These are phyloP conservation scores for Coregonus suidteri DNA, from an alignment of 2,797 vertebrate genomes.

Conservation along the genomic window DNA sequence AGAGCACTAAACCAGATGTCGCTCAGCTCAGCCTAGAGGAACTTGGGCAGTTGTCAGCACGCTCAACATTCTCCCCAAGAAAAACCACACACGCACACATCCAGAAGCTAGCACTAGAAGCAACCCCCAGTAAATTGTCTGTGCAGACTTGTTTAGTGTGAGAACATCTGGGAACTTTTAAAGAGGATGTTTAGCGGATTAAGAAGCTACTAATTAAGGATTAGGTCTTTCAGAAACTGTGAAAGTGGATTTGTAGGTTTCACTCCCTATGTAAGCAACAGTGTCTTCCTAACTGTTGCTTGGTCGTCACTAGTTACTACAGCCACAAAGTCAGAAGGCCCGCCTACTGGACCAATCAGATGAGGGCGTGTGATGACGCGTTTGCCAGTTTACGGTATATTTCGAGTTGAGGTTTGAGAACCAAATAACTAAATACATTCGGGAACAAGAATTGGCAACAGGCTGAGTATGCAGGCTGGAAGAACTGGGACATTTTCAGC, in stretches of 20 bases:
- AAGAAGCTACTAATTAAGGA: constrained; percentile 48
- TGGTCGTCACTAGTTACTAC: too few relatives aligned
- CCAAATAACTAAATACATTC: too few relatives aligned
- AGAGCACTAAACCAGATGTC: constrained; percentile 33
- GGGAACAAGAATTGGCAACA: too few relatives aligned
- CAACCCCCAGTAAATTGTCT: constrained; percentile 4
- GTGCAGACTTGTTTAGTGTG: constrained; percentile 22
- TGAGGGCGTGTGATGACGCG: too few relatives aligned
- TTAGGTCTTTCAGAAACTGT: constrained; percentile 36
- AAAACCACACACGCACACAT: constrained; percentile 36
- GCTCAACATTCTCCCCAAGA: not conserved
- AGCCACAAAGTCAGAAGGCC: too few relatives aligned
- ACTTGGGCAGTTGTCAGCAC: constrained; percentile 4
- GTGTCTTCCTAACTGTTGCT: not conserved
- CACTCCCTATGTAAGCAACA: not conserved
- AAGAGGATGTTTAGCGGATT: constrained; percentile 41
- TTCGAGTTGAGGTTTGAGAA: too few relatives aligned
- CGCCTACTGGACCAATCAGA: too few relatives aligned
- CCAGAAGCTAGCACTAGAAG: constrained; percentile 16
- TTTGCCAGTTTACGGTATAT: too few relatives aligned
- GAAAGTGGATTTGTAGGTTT: constrained; percentile 23
- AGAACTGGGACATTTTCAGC: too few relatives aligned
- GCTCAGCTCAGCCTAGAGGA: constrained; percentile 30
- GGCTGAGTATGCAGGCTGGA: too few relatives aligned
- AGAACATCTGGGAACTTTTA: constrained; percentile 57